Evolutionary conservation across 2,888 invertebrate species (phyloP).

Genomic region (Hypselothyrea guttata): DNA sequence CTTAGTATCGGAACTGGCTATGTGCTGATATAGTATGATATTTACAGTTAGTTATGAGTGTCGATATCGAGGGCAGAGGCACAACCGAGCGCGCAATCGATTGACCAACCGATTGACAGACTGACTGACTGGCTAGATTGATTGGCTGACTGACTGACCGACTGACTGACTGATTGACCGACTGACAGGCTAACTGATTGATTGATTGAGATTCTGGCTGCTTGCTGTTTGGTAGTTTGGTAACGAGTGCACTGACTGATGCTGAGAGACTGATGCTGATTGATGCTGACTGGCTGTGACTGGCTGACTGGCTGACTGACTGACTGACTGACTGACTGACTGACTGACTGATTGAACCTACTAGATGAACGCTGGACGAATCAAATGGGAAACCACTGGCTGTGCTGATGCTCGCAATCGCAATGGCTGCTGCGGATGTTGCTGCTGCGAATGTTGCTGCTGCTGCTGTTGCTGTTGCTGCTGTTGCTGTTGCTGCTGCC

Average conservation of each 20-base stretch:
- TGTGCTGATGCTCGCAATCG: conserved; percentile 60
- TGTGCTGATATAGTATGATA: conserved; percentile 24
- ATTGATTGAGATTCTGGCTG: conserved; percentile 23
- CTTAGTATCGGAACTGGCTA: conserved; percentile 13
- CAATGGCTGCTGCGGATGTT: conserved; percentile 62
- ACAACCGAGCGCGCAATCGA: conserved; percentile 18
- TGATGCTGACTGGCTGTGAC: conserved; percentile 37
- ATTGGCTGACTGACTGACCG: conserved; percentile 31
- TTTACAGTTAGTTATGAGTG: conserved; percentile 44
- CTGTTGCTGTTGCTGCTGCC: conserved; percentile 72
- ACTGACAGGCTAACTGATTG: conserved; percentile 35
- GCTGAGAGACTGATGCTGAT: conserved; percentile 20
- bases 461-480: conserved; percentile 73
- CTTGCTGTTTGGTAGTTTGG: conserved; percentile 18
- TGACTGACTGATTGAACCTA: conserved; percentile 70
- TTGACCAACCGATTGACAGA: conserved; percentile 19
- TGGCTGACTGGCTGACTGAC: no score
- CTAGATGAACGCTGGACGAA: conserved; percentile 72
- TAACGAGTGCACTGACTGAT: conserved; percentile 50
- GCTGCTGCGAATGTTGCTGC: conserved; percentile 79
- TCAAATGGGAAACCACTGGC: conserved; percentile 82
- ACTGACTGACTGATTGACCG: conserved; percentile 28
- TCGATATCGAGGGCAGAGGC: conserved; percentile 20
- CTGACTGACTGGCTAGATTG: no score
- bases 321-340: conserved; percentile 48